Evolutionary conservation across 2,113 vertebrate genomes (phyloP).

Genomic region (Hyperoodon ampullatus): DNA sequence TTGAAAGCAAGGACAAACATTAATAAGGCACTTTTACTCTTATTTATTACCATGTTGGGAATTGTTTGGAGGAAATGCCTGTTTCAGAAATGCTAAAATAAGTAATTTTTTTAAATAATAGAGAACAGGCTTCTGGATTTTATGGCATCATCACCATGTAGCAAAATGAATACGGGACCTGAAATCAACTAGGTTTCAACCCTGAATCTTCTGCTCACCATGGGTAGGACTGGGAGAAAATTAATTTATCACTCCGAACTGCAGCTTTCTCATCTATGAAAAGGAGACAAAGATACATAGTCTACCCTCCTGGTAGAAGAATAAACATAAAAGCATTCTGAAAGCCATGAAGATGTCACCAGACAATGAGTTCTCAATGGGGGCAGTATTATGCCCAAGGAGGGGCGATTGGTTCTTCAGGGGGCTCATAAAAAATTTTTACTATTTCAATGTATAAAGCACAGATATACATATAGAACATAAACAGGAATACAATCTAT

Average conservation of each 20-base stretch:
- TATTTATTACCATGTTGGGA: background rate
- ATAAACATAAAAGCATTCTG: background rate
- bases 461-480: background rate
- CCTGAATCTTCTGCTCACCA: background rate
- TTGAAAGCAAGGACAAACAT: background rate
- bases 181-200: background rate
- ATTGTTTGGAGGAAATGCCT: background rate
- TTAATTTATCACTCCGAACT: background rate
- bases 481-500: background rate
- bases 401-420: background rate
- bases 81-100: constrained; percentile 15
- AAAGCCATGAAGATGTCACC: background rate
- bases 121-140: constrained; percentile 1
- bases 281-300: background rate
- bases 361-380: background rate
- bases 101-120: background rate
- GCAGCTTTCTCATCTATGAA: background rate
- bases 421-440: background rate
- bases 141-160: background rate
- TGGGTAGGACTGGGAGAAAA: background rate
- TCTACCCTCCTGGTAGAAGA: background rate
- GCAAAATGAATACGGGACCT: background rate
- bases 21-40: background rate
- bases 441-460: background rate
- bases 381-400: background rate